Evolutionary conservation across 2,113 vertebrate species (phyloP), one percentile per base, ranked within the genome.

Genomic region (Piliocolobus tephrosceles): DNA sequence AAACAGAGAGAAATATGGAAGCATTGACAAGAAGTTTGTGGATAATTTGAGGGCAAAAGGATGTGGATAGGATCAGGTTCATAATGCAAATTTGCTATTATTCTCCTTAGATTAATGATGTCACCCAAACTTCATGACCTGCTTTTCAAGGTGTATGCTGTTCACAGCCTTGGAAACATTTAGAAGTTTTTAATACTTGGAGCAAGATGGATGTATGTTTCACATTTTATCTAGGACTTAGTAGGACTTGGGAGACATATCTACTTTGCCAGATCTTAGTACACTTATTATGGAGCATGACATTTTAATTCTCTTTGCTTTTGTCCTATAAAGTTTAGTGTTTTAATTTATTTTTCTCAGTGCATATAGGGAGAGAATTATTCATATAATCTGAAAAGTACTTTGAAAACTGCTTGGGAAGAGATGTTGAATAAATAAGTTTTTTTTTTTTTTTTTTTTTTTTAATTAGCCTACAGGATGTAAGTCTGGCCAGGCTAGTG

Each of bases 331-430:
- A 82, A 91, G 3, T 72, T 90, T 35, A 64, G 2, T 81, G 20
- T 92, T 85, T 80, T 50, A 18, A 32, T 95, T 68, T 79, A 10
- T 52, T 96, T 68, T 96, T 95, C 64, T 70, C 11, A 68, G 20
- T 81, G 57, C 3, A 13, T 35, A 27, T 86, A 38, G 23, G 47
- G 0, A 75, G 40, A 61, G 16, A 90, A 68, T 91, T 94, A 95
- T 68, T 88, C 68, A 58, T 75, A 79, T 64, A 38, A 89, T 96
- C 35, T 82, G 55, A 93, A 96, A 95, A 94, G 82, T 78, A 76
- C 57, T 94, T 66, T 82, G 47, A 86, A 78, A 92, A 68, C 10
- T 68, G 80, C 47, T 94, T 96, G 16, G 38, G 38, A 92, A 91
- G 94, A 92, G 18, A 94, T 90, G 50, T 50, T 93, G 68, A 93